Percentiles rank a stretch among this genome's conserved stretches.
Conservation (phyloP, 2,888 invertebrate species). For the Erpobdella octoculata region DNA sequence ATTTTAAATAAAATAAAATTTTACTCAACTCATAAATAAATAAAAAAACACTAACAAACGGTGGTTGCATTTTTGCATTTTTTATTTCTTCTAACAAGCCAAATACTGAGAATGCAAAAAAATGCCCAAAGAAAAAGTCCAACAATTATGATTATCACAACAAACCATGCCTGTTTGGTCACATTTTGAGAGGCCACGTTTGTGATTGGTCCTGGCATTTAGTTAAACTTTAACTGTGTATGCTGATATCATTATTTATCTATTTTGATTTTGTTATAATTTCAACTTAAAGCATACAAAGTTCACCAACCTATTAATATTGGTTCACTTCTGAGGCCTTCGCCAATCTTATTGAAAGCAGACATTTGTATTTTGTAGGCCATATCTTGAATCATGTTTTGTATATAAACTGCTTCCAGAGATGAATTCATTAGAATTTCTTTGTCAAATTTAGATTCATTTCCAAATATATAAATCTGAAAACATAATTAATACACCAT, state of each 20-base stretch:
- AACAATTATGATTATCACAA: conserved; percentile 37
- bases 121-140: conserved; percentile 38
- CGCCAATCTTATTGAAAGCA: conserved; percentile 76
- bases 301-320: conserved; percentile 31
- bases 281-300: neutral
- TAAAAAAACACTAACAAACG: neutral
- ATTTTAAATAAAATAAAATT: no score
- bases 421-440: conserved; percentile 75
- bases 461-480: conserved; percentile 38
- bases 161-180: conserved; percentile 36
- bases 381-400: conserved; percentile 75
- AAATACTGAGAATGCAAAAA: conserved; percentile 38
- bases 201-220: conserved; percentile 1
- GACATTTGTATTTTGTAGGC: conserved; percentile 81
- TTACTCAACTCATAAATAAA: neutral
- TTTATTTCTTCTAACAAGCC: conserved; percentile 47
- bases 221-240: neutral
- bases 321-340: conserved; percentile 58
- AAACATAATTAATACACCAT: neutral
- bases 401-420: conserved; percentile 76
- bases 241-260: neutral
- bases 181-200: conserved; percentile 7
- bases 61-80: conserved; percentile 44
- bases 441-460: conserved; percentile 57
- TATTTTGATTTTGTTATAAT: neutral